Conservation (phyloP, 2,888 invertebrate species). For the Cataglyphis albicans region DNA sequence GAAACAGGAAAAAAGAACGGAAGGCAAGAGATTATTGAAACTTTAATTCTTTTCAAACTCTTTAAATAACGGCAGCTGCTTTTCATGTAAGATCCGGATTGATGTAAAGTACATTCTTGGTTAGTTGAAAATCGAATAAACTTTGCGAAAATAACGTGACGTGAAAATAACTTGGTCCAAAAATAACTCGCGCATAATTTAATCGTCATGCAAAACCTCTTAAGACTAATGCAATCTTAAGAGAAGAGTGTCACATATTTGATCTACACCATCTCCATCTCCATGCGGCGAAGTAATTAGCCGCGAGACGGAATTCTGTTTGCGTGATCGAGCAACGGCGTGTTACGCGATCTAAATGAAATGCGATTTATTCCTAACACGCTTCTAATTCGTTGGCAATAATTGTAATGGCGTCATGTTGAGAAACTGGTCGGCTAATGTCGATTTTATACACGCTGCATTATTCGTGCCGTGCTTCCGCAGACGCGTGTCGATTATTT, state of each 20-base stretch:
- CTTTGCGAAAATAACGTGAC: constrained; percentile 24
- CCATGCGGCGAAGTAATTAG: constrained; percentile 38
- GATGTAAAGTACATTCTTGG: not conserved
- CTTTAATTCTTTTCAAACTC: not conserved
- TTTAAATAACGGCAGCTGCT: not conserved
- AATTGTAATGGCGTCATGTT: constrained; percentile 42
- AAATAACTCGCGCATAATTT: constrained; percentile 41
- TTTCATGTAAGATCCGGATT: not conserved
- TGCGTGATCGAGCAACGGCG: constrained; percentile 34
- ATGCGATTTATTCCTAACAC: constrained; percentile 44
- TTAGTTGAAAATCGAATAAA: constrained; percentile 3
- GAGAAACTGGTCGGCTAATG: constrained; percentile 13
- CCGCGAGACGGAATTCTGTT: constrained; percentile 13
- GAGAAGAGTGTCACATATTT: constrained; percentile 15
- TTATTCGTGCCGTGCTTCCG: constrained; percentile 27
- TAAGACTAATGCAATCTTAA: constrained; percentile 40
- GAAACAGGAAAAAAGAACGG: not conserved
- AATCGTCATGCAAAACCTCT: constrained; percentile 42
- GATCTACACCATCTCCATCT: constrained; percentile 12
- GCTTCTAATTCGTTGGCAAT: constrained; percentile 24
- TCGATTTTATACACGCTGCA: constrained; percentile 2
- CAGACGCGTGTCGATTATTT: constrained; percentile 22
- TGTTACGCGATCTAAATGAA: constrained; percentile 49
- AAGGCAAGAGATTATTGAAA: not conserved
- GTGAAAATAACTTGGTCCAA: constrained; percentile 33